These are phyloP conservation scores for Tetragonisca angustula DNA, from an alignment of 2,888 invertebrate genomes.

Conservation along the genomic window DNA sequence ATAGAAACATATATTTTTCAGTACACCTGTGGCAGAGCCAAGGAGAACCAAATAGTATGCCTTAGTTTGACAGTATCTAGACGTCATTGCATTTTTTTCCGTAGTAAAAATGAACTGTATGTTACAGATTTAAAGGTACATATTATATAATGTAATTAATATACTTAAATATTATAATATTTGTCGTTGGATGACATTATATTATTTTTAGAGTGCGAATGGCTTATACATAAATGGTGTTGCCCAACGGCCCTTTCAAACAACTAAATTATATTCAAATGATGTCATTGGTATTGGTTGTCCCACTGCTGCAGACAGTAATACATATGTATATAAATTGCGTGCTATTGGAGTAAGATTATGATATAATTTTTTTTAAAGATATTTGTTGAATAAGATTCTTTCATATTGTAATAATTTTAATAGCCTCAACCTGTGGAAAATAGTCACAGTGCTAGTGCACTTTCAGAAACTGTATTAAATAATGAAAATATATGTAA, in stretches of 20 bases:
- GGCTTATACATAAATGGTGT: conserved; percentile 86
- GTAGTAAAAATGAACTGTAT: conserved; percentile 61
- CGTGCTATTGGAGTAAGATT: conserved; percentile 41
- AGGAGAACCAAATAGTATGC: conserved; percentile 73
- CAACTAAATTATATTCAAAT: conserved; percentile 81
- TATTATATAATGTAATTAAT: neutral
- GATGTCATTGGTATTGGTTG: conserved; percentile 86
- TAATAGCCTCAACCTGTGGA: neutral
- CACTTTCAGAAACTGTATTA: conserved; percentile 7
- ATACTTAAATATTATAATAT: neutral
- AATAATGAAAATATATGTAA: neutral
- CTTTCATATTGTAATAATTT: conserved; percentile 2
- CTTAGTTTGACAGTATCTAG: conserved; percentile 75
- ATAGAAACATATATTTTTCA: conserved; percentile 56
- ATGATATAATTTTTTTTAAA: neutral
- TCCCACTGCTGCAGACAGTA: neutral
- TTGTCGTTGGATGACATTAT: neutral
- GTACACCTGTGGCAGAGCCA: conserved; percentile 77
- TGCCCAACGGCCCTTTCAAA: conserved; percentile 82
- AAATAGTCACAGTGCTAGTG: neutral
- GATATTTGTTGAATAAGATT: neutral
- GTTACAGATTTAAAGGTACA: conserved; percentile 75
- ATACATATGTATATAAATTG: conserved; percentile 62
- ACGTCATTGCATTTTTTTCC: conserved; percentile 76
- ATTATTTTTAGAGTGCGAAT: conserved; percentile 86